Base-by-base conservation (phyloP, 2,888 invertebrate genomes). In the Scaptomyza reducta region DNA sequence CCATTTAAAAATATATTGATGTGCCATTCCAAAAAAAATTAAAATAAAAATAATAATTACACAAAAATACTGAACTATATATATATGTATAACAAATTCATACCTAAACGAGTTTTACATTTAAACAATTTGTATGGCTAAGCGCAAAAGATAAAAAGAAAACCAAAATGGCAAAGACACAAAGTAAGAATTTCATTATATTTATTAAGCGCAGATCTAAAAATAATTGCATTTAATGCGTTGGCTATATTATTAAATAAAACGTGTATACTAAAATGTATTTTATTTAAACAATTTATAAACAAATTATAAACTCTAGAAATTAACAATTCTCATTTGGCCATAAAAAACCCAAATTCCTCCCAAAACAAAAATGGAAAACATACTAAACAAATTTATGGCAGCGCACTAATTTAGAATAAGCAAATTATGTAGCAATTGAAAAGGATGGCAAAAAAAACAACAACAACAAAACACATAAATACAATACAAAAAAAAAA, bases 21-120 rank as follows among this genome's bases (percentile, higher is more conserved):
- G 90, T 89, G 90, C 89, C 90, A 90, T 90, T 90, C 89, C 89
- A 86, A 79, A 80, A 66, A 66, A 42, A 67, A 57, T 42, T 40
- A 29, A 55, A 67, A 61, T 38, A 46, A 49, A 51, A 49, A 40
- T 47, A 40, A 33, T 29, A 51, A 56, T 29, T 51, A 57, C 54
- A 63, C 29, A 51, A 51, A 41, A 55, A 59, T 64, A 50, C 22
- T 22, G 22, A 22, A 22, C 22, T 25, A 10, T 13, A 33, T 14
- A 22, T 29, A 42, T 45, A 61, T 68, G 62, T 63, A 67, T 71
- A 61, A 77, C 44, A 64, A 77, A 68, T 81, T 75, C 63, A 58
- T 45, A 33, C 44, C 31, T 74, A 64, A 55, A 47, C 47, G n/a
- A 44, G 47, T 58, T 70, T 62, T 67, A 70, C 45, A 78, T 62